Percentiles rank a stretch among this genome's conserved stretches.
These are phyloP conservation scores for Mimumesa dahlbomi DNA, from an alignment of 2,888 invertebrate species.

Conservation along the genomic window DNA sequence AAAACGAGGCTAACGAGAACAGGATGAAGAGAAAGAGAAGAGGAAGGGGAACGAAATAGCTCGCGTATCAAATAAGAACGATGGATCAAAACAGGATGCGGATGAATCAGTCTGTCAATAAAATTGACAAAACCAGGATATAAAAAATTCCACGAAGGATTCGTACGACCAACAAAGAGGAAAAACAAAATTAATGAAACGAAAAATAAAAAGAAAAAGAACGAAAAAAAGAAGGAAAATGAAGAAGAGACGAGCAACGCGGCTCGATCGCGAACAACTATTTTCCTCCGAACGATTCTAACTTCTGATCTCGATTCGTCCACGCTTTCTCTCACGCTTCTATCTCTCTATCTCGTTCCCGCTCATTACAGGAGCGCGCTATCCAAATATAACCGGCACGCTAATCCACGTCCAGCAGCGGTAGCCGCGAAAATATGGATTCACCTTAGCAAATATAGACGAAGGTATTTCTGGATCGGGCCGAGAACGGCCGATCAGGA, in stretches of 20 bases:
- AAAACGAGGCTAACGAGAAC: slow-evolving; percentile 19
- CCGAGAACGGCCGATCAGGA: slow-evolving; percentile 44
- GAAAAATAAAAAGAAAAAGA: slow-evolving; percentile 28
- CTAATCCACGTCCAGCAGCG: slow-evolving; percentile 60
- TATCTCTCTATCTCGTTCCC: slow-evolving; percentile 29
- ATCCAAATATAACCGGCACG: slow-evolving; percentile 74
- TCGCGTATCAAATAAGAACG: not conserved
- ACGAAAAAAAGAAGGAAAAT: slow-evolving; percentile 43
- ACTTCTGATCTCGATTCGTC: slow-evolving; percentile 62
- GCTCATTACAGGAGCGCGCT: slow-evolving; percentile 50
- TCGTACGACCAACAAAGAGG: no score
- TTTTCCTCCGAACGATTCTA: slow-evolving; percentile 66
- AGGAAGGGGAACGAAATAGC: slow-evolving; percentile 2
- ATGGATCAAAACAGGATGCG: no score
- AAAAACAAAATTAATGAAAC: not conserved
- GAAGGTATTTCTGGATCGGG: slow-evolving; percentile 76
- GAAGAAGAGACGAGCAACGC: slow-evolving; percentile 52
- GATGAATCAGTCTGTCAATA: no score
- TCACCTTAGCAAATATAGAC: slow-evolving; percentile 78
- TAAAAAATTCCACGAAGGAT: no score
- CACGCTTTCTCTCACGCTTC: slow-evolving; percentile 44
- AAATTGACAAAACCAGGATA: no score
- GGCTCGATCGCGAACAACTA: slow-evolving; percentile 74
- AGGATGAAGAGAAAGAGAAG: slow-evolving; percentile 13
- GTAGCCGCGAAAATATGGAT: slow-evolving; percentile 75